Evolutionary conservation across 2,797 vertebrate genomes (phyloP), one percentile per base, ranked within the genome.

Genomic region (Coreius guichenoti): DNA sequence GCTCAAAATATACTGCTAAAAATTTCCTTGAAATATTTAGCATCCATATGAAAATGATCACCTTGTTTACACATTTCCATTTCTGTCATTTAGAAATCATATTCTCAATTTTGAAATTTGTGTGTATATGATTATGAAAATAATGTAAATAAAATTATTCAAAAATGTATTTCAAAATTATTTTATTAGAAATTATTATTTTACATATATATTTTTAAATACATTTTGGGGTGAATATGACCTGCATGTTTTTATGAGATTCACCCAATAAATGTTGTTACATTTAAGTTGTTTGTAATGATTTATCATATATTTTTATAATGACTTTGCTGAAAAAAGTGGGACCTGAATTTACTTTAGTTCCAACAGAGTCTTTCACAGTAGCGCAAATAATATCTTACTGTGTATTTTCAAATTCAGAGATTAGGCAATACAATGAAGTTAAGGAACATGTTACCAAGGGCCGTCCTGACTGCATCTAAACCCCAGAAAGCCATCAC

Each of bases 401-500:
- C 11, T 4, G 58, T 61, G 58, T 61, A 13, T 61, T 13, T 61
- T 26, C 12, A 61, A 12, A 61, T 26, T 12, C 23, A 58, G 23
- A 29, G 61, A 29, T 16, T 7, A 16, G 9, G 23, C 54, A 13
- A 61, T 19, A 9, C 16, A 68, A 1, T 11, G 31, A 36, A 2
- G 31, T 68, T 21, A 2, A 68, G 31, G 31, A 33, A 4, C 17
- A 68, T 33, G 54, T 61, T 17, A 19, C 8, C 3, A 45, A 61
- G 39, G 23, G 54, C 6, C 29, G 6, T 31, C 13, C 33, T 47
- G 56, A 29, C 61, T 43, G 16, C 21, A 54, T 90, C 86, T 84
- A 47, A 74, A 83, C 82, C 87, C 90, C 78, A 51, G 33, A 23
- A 56, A 77, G 88, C 88, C 76, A 90, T 91, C 67, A 70, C 61